A percentile compares a stretch with the other conserved stretches of the same genome.
Conservation (phyloP, 2,797 vertebrate species). For the Paratrypauchen microcephalus region DNA sequence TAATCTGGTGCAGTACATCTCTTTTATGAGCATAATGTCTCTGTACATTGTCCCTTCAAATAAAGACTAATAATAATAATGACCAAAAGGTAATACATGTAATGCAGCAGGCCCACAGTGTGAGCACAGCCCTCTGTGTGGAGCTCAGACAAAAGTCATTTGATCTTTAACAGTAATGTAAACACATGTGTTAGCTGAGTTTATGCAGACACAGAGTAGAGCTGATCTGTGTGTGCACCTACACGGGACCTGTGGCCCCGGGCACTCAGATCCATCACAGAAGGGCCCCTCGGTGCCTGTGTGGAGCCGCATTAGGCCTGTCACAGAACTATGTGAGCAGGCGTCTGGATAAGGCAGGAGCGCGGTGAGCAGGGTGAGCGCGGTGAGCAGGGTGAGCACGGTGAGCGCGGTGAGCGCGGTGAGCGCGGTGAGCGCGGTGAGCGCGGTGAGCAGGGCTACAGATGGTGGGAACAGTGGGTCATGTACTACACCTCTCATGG, state of each 20-base stretch:
- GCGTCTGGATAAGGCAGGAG: background rate
- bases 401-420: background rate
- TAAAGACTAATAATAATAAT: too few relatives aligned
- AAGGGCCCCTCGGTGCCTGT: background rate
- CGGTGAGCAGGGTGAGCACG: background rate
- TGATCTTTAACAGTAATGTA: background rate
- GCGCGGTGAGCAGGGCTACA: background rate
- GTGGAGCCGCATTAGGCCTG: background rate
- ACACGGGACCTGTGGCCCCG: background rate
- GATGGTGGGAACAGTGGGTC: background rate
- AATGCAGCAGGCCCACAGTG: too few relatives aligned
- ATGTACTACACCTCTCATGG: background rate
- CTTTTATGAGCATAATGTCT: too few relatives aligned
- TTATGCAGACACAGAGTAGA: background rate
- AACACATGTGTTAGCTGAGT: conserved; percentile 2
- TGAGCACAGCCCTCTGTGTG: background rate
- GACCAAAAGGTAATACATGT: too few relatives aligned
- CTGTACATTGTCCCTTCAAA: too few relatives aligned
- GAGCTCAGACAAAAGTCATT: background rate
- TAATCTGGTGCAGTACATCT: too few relatives aligned
- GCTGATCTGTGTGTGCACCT: background rate
- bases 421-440: background rate
- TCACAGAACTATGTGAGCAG: background rate
- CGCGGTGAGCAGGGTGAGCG: background rate
- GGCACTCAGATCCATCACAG: background rate